phyloP scores from a whole-genome alignment of 2,797 vertebrate species.

The Buphagus erythrorhynchus region DNA sequence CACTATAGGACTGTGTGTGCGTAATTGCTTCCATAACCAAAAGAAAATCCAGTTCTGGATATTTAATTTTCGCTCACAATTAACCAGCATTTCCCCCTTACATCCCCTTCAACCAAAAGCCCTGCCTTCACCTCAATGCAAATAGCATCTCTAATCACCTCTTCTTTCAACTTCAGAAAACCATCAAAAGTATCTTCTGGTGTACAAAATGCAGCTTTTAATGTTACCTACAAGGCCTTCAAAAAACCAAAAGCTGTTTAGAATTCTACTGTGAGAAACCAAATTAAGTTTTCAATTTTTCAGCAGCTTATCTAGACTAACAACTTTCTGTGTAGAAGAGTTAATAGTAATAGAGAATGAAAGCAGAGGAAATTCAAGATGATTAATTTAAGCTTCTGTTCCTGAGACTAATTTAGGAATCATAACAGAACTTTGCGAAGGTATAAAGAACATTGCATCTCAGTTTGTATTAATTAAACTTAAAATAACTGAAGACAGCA shows the following conservation, averaged over 20 bases:
- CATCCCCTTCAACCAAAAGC: neutral
- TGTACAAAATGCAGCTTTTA: neutral
- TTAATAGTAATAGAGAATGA: neutral
- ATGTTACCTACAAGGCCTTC: neutral
- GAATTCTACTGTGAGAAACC: neutral
- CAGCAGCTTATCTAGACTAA: neutral
- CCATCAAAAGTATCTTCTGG: neutral
- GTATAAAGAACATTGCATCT: neutral
- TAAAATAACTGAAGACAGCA: neutral
- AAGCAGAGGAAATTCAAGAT: neutral
- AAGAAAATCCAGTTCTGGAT: neutral
- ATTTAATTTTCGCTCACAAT: neutral
- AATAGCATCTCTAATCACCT: neutral
- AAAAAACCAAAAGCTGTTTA: neutral
- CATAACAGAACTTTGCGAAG: neutral
- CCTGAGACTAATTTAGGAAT: neutral
- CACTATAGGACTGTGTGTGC: accelerated
- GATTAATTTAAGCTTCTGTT: neutral
- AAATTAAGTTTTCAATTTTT: neutral
- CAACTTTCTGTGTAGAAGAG: neutral
- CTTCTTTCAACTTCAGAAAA: neutral
- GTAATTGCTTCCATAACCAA: neutral
- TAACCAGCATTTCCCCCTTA: neutral
- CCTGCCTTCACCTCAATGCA: neutral
- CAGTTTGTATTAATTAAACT: neutral